A percentile compares a stretch with the other conserved stretches of the same genome.
Conservation (phyloP, 2,888 invertebrate species). For the Xestia c-nigrum region DNA sequence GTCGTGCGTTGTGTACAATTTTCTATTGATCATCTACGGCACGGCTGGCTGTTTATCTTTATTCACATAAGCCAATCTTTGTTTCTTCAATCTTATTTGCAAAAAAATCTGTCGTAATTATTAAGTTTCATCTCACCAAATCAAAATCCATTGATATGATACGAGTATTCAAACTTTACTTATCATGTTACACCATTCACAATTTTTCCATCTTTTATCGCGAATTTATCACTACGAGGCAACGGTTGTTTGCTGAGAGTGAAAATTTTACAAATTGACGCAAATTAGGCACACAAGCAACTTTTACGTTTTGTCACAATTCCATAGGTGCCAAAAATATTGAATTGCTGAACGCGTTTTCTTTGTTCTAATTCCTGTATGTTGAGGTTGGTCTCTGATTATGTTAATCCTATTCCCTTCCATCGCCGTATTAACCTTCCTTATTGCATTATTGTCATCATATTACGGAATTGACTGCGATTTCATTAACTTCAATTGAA, state of each 20-base stretch:
- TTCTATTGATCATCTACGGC: constrained; percentile 60
- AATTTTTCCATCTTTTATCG: constrained; percentile 55
- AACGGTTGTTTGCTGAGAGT: constrained; percentile 78
- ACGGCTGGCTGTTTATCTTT: neutral
- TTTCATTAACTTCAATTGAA: constrained; percentile 4
- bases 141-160: constrained; percentile 16
- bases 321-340: constrained; percentile 42
- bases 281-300: constrained; percentile 73
- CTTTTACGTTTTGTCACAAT: constrained; percentile 64
- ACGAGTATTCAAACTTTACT: neutral
- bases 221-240: constrained; percentile 64
- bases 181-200: constrained; percentile 41
- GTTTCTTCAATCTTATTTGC: neutral
- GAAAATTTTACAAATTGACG: constrained; percentile 79
- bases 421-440: neutral
- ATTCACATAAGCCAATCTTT: neutral
- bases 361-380: constrained; percentile 5
- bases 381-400: neutral
- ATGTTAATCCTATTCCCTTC: neutral
- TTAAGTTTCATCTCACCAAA: constrained; percentile 4
- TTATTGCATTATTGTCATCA: constrained; percentile 14
- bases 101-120: constrained; percentile 5
- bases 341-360: constrained; percentile 17
- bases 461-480: neutral
- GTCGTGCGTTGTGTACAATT: constrained; percentile 74